Evolutionary conservation across 2,797 vertebrate species (phyloP).

Genomic region (Gymnodraco acuticeps): DNA sequence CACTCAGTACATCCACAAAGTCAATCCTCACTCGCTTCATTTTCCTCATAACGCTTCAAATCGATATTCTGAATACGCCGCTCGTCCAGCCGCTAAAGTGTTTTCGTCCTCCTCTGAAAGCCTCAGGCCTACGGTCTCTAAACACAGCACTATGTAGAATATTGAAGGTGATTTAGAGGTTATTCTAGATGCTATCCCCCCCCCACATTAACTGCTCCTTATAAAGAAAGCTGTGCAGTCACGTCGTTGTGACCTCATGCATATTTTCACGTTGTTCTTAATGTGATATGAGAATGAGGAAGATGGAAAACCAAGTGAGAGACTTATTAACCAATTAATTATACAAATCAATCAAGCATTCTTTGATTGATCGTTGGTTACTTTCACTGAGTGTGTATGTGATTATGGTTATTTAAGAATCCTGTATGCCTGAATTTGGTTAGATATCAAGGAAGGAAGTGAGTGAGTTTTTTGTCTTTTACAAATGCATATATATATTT

Average conservation of each 20-base stretch:
- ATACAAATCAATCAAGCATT: background rate
- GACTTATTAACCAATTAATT: background rate
- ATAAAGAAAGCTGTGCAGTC: background rate
- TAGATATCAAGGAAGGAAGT: too few species aligned
- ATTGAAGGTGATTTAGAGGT: background rate
- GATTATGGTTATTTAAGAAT: too few species aligned
- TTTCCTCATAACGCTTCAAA: conserved; percentile 22
- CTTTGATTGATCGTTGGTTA: too few species aligned
- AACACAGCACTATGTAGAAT: background rate
- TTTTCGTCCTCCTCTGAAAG: background rate
- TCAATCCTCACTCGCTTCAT: conserved; percentile 4
- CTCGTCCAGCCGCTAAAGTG: background rate
- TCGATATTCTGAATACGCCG: conserved; percentile 11
- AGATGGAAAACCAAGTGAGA: background rate
- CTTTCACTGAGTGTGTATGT: background rate
- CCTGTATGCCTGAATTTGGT: too few species aligned
- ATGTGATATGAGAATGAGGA: background rate
- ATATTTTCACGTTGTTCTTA: background rate
- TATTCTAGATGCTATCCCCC: background rate
- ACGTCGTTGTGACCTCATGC: background rate
- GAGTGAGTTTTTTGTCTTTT: too few species aligned
- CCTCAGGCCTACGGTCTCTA: conserved; percentile 1
- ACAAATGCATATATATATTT: too few species aligned
- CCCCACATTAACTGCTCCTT: background rate
- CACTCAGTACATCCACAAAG: conserved; percentile 1